Evolutionary conservation across 2,888 invertebrate genomes (phyloP).

Genomic region (Diloba caeruleocephala): DNA sequence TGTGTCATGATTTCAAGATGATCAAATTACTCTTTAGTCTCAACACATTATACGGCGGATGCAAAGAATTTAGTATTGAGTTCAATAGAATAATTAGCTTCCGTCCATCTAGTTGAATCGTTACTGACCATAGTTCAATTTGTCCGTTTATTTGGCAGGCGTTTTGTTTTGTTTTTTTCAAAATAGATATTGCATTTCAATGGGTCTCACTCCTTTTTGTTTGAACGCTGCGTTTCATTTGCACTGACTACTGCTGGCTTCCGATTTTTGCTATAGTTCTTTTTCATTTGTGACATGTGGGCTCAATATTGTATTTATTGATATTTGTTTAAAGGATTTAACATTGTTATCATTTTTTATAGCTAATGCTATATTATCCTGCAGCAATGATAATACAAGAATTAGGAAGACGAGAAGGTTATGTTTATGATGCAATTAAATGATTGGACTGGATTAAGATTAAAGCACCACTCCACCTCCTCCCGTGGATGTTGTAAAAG

Average conservation of each 20-base stretch:
- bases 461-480: too few species aligned
- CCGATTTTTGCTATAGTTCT: slow-evolving; percentile 9
- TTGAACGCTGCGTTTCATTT: slow-evolving; percentile 20
- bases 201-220: slow-evolving; percentile 9
- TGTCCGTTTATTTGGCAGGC: slow-evolving; percentile 21
- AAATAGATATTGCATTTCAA: slow-evolving; percentile 30
- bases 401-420: too few species aligned
- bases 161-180: slow-evolving; percentile 20
- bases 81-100: slow-evolving; percentile 75
- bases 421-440: too few species aligned
- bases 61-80: slow-evolving; percentile 53
- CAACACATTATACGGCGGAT: slow-evolving; percentile 38
- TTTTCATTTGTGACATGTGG: not conserved
- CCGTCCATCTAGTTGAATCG: slow-evolving; percentile 67
- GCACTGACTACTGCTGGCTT: slow-evolving; percentile 15
- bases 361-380: too few species aligned
- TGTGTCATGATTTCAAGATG: slow-evolving; percentile 44
- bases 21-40: slow-evolving; percentile 25
- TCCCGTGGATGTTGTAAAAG: too few species aligned
- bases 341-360: too few species aligned
- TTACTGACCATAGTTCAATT: slow-evolving; percentile 49
- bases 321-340: too few species aligned
- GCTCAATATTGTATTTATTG: not conserved
- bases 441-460: too few species aligned
- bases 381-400: too few species aligned